phyloP scores from a whole-genome alignment of 1,140 invertebrate genomes.

The Periplaneta americana region DNA sequence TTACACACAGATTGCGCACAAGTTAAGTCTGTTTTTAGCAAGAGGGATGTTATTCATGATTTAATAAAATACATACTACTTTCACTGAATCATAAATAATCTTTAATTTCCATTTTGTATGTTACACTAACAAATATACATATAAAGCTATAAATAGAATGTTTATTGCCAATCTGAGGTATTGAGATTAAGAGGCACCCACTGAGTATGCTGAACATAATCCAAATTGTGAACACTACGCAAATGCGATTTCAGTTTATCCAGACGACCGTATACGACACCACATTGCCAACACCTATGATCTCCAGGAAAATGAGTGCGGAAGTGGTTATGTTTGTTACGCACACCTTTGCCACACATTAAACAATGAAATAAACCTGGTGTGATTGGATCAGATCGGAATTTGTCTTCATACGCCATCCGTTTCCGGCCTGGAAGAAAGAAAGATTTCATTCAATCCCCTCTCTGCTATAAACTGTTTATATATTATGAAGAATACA shows the following conservation, averaged over 20 bases:
- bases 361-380: conserved; percentile 23
- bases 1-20: no score
- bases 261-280: neutral
- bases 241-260: conserved; percentile 25
- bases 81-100: no score
- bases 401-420: conserved; percentile 23
- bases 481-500: no score
- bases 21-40: no score
- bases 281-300: conserved; percentile 3
- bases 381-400: conserved; percentile 19
- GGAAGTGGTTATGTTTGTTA: conserved; percentile 5
- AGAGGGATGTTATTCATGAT: no score
- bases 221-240: conserved; percentile 22
- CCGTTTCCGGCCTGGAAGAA: neutral
- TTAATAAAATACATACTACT: no score
- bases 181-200: neutral
- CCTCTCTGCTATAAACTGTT: neutral
- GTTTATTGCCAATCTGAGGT: neutral
- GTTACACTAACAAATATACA: neutral
- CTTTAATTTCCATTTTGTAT: neutral
- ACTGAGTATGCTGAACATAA: conserved; percentile 8
- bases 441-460: neutral
- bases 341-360: conserved; percentile 8
- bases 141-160: neutral
- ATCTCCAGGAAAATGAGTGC: conserved; percentile 2